A percentile compares a stretch with the other conserved stretches of the same genome.
Conservation (phyloP, 2,113 vertebrate species). For the Psilopogon haemacephalus region DNA sequence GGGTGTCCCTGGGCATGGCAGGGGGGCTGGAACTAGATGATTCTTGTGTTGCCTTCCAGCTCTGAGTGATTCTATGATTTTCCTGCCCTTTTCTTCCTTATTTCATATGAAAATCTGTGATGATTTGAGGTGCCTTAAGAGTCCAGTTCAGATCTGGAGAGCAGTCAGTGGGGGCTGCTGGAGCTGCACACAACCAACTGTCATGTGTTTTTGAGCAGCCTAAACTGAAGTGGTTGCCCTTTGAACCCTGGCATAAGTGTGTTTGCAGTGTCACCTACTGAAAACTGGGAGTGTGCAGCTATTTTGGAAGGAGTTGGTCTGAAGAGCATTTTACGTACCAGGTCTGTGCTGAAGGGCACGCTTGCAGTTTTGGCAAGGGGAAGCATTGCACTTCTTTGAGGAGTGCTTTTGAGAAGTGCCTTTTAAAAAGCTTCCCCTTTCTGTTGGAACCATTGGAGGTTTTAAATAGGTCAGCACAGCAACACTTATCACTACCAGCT, state of each 20-base stretch:
- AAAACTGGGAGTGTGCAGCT: not conserved
- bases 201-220: not conserved
- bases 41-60: no score
- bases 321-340: not conserved
- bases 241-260: not conserved
- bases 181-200: not conserved
- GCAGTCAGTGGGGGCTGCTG: not conserved
- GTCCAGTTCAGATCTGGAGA: not conserved
- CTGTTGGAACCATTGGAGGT: not conserved
- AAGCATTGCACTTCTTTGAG: not conserved
- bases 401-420: not conserved
- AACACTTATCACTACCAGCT: not conserved
- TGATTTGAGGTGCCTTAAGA: not conserved
- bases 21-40: no score
- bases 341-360: not conserved
- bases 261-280: not conserved
- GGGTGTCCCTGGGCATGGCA: no score
- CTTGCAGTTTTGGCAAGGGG: not conserved
- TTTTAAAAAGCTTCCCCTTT: not conserved
- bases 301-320: not conserved
- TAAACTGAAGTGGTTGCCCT: not conserved
- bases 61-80: no score
- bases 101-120: not conserved
- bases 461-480: slow-evolving; percentile 6
- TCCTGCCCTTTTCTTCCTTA: not conserved